Conservation (phyloP, 2,888 invertebrate genomes). For the Sepiola atlantica region DNA sequence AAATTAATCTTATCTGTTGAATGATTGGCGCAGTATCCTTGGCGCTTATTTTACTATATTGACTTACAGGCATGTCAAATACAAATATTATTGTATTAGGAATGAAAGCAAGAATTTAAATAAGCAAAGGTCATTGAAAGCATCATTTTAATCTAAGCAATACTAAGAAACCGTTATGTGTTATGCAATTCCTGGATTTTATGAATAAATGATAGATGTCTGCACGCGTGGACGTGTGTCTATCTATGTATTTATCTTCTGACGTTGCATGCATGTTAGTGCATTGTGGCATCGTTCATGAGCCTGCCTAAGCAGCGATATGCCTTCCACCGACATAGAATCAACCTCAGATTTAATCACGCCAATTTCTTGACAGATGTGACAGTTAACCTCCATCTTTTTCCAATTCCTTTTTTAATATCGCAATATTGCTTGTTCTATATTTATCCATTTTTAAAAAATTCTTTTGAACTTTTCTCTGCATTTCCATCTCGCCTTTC, state of each 20-base stretch:
- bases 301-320: neutral
- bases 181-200: neutral
- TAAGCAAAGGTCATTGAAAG: neutral
- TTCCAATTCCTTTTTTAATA: too few species aligned
- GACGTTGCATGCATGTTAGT: neutral
- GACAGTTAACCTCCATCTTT: neutral
- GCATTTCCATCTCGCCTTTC: neutral
- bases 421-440: too few species aligned
- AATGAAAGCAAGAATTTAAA: neutral
- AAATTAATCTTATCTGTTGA: too few species aligned
- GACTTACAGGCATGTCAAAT: too few species aligned
- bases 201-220: neutral
- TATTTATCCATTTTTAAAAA: too few species aligned
- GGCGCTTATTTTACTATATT: too few species aligned
- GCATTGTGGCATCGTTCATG: neutral
- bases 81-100: neutral
- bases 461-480: neutral
- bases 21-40: too few species aligned
- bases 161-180: neutral
- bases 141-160: neutral
- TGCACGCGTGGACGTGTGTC: neutral
- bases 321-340: neutral
- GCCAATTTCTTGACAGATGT: neutral
- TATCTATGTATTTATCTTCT: neutral
- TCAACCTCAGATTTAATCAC: neutral